These are phyloP conservation scores for Anomalospiza imberbis DNA, from an alignment of 2,797 vertebrate species.

Conservation along the genomic window DNA sequence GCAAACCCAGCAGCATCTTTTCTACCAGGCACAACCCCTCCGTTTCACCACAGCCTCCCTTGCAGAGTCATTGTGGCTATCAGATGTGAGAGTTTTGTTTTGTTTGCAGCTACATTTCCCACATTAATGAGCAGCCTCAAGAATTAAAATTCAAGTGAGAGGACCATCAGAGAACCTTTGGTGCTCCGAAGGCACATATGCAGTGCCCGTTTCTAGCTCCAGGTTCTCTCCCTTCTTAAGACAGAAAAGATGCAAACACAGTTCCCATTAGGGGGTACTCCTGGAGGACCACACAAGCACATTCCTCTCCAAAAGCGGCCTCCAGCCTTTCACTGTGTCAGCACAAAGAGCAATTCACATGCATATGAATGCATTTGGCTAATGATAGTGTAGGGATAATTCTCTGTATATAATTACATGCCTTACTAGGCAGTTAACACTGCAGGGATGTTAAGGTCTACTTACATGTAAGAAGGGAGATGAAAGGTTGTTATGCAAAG, in stretches of 20 bases:
- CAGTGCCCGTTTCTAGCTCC: neutral
- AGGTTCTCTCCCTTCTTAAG: neutral
- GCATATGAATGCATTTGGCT: constrained; percentile 61
- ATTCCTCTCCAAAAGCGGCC: constrained; percentile 48
- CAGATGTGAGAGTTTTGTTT: neutral
- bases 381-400: constrained; percentile 64
- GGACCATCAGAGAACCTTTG: neutral
- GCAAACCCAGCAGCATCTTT: neutral
- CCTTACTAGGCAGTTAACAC: constrained; percentile 63
- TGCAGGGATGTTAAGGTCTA: constrained; percentile 37
- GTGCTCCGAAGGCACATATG: neutral
- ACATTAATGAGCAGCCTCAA: neutral
- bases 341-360: constrained; percentile 61
- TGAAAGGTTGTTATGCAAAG: constrained; percentile 26
- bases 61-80: neutral
- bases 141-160: neutral
- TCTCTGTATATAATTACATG: constrained; percentile 64
- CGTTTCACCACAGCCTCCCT: neutral
- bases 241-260: neutral
- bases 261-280: constrained; percentile 3
- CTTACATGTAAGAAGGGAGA: neutral
- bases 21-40: neutral
- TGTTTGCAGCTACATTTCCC: neutral
- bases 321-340: constrained; percentile 56
- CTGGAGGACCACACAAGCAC: constrained; percentile 49